Evolutionary conservation across 1,140 invertebrate genomes (phyloP), one percentile per base, ranked within the genome.

Genomic region (Bathynomus jamesi): DNA sequence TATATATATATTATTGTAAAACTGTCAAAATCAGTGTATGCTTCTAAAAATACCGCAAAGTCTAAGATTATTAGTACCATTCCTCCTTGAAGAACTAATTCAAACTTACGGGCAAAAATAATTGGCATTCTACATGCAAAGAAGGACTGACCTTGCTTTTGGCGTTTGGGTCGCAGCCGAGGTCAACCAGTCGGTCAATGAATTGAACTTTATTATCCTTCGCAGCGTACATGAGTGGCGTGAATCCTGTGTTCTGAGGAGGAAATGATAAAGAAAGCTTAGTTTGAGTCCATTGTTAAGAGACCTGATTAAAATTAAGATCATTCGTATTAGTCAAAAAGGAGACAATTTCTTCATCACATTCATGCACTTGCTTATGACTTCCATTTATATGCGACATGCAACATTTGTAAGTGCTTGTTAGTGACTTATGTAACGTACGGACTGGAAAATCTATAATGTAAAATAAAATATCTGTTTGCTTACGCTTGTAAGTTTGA

Each of bases 161-260:
- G 25, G 91, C 91, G 72, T 93, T 90, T 61, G 96, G 88, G 81
- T 95, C 92, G n/a, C 90, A 90, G 24, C 94, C 94, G 3, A 96
- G 85, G 69, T 98, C 95, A 70, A 96, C 88, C 81, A 97, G 88
- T 65, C 92, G 85, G 81, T 97, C 95, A 64, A 95, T 86, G 79
- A 96, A 88, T 17, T 90, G 89, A 3, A 92, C 90, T 76, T 91
- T 87, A 82, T 96, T 98, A 81, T 98, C 95, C 83, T 94, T 94
- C 0, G 95, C 93, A 0, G 93, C 94, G 79, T 91, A 91, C 94
- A 98, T 97, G 73, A 98, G 83, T 3, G 95, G 93, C 65, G 94
- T 96, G 89, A 94, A 92, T 61, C 93, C 94, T 40, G 89, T 94
- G 31, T 87, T 87, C 94, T 96, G 84, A 72, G 86, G 83, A 80